Percentiles rank a stretch among this genome's conserved stretches.
Conservation (phyloP, 2,113 vertebrate species). For the Pseudopipra pipra region DNA sequence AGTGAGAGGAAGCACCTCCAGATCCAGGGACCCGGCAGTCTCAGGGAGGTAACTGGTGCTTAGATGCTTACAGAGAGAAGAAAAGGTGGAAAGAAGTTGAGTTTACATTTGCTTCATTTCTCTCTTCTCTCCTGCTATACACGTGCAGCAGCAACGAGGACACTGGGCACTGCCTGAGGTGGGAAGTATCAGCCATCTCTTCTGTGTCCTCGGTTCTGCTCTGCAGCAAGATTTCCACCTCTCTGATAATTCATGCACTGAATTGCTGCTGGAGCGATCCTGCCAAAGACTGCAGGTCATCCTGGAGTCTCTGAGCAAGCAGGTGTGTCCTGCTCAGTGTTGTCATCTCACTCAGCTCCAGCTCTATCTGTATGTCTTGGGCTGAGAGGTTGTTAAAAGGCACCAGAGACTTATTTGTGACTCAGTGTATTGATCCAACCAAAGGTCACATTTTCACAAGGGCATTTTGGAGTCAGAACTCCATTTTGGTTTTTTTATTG, state of each 20-base stretch:
- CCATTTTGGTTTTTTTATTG: not conserved
- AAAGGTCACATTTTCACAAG: not conserved
- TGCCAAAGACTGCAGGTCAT: not conserved
- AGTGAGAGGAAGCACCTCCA: not conserved
- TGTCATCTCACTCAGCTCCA: not conserved
- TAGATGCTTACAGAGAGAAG: not conserved
- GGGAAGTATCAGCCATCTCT: not conserved
- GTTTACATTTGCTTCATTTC: not conserved
- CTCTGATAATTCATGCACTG: not conserved
- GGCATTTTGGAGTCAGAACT: not conserved
- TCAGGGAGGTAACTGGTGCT: not conserved
- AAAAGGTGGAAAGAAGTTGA: not conserved
- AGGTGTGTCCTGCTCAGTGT: not conserved
- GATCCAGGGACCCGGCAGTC: not conserved
- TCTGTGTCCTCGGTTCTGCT: not conserved
- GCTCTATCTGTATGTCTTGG: not conserved
- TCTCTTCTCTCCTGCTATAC: not conserved
- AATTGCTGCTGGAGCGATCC: not conserved
- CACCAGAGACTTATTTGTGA: not conserved
- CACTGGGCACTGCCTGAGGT: rapidly evolving
- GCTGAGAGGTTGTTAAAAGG: not conserved
- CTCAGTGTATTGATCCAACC: not conserved
- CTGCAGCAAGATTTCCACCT: not conserved
- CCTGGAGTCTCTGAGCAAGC: not conserved
- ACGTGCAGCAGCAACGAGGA: rapidly evolving